Conservation (phyloP, 2,113 vertebrate species). For the Puntigrus tetrazona region DNA sequence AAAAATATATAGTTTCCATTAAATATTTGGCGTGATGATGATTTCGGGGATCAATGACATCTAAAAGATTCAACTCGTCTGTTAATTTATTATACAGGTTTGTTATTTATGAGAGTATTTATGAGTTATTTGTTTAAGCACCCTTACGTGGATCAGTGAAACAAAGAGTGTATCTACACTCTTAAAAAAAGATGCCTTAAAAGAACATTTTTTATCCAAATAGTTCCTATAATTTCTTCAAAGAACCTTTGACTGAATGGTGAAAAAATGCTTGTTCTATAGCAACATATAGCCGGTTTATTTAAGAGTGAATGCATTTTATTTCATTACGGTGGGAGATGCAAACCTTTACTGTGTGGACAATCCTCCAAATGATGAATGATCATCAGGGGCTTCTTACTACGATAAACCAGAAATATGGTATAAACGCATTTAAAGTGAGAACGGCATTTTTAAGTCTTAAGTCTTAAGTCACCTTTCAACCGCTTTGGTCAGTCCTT, state of each 20-base stretch:
- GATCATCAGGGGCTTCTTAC: constrained; percentile 86
- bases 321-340: not conserved
- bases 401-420: constrained; percentile 60
- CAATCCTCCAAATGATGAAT: constrained; percentile 86
- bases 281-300: no score
- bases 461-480: constrained; percentile 69
- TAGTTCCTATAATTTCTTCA: no score
- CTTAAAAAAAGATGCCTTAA: no score
- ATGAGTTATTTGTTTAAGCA: not conserved
- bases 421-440: constrained; percentile 49
- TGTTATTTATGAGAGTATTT: not conserved
- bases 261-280: no score
- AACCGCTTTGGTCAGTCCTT: constrained; percentile 76
- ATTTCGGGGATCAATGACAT: not conserved
- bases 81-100: not conserved
- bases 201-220: no score
- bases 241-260: no score
- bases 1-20: not conserved
- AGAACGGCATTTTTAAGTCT: constrained; percentile 25
- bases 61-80: not conserved
- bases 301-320: no score
- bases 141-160: not conserved
- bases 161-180: not conserved
- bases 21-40: not conserved
- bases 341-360: constrained; percentile 82